Evolutionary conservation across 2,797 vertebrate species (phyloP), one percentile per base, ranked within the genome.

Genomic region (Brachyalestes nurse): DNA sequence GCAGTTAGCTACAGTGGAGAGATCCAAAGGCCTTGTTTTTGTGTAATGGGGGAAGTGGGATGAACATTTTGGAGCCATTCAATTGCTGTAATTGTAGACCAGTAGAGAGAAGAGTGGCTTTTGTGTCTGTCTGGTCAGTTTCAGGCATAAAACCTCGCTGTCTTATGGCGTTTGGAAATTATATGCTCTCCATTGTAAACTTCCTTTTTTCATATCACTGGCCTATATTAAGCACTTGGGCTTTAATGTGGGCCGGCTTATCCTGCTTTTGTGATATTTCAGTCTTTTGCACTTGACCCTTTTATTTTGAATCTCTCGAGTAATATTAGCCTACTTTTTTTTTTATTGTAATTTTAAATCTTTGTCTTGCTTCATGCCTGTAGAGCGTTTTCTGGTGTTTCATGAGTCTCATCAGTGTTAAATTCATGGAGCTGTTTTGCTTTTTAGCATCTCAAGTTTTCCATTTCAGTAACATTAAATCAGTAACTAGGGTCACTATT

Each of bases 21-120:
- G 53, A 69, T 83, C 74, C 19, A 83, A 65, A 77, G 42, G 73
- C 45, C 80, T 77, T 79, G 65, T 81, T 81, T 85, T 82, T 75
- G 51, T 23, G 34, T 80, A 79, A 75, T 81, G 47, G 51, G 71
- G 71, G 77, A 84, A 47, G 78, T 79, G 79, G 80, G 78, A 84
- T 51, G 72, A 88, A 55, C 57, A 67, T 77, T 83, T 78, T 58
- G 76, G 40, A 79, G 51, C 81, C 47, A 49, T 79, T 55, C 51
- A 64, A 13, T 78, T 82, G 79, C 64, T 64, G 57, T 82, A 81
- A 84, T 81, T 84, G 70, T 53, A 81, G 75, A 51, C 69, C 47
- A 79, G 72, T 55, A 64, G 66, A 57, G 74, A 76, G 57, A 73
- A 75, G 60, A 78, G 82, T 79, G 79, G 74, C 49, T 82, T 69